Evolutionary conservation across 2,888 invertebrate species (phyloP), one percentile per base, ranked within the genome.

Genomic region (Ditylenchus weischeri): DNA sequence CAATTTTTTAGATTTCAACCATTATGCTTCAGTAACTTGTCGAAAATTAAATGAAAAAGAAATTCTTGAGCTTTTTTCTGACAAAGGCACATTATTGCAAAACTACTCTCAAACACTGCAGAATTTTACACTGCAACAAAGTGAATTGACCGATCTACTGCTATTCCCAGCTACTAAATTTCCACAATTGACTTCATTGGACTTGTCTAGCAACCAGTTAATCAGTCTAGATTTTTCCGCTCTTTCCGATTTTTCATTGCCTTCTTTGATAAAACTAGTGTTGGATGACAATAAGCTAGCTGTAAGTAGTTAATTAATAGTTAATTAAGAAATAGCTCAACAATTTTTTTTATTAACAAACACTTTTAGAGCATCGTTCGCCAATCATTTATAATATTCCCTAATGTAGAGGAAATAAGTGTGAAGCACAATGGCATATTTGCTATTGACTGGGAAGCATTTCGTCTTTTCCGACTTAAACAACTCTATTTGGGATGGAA

Each of bases 391-490:
- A 19, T 57, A 18, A 35, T 63, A 36, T 70, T 74, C 47, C 74
- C 75, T 13, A 76, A 76, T 54, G 66, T 75, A 11, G 75, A 74
- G 68, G 76, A 76, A 63, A 59, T 74, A 49, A 57, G 66, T 36
- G 48, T 74, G 50, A 62, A 70, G 19, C 18, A 59, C 29, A 74
- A 74, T 54, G 62, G 59, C 23, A 74, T 74, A 29, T 62, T 69
- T 21, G 54, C 57, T 48, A 59, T 74, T 21, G 76, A 74, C 57
- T 74, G 75, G 75, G 75, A 74, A 61, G 75, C 75, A 6, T 74
- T 74, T 66, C 61, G 75, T 19, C 51, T 74, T 13, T 71, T 71
- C 48, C 69, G 72, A 51, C 66, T 74, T 18, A 64, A 63, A 35
- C 58, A 58, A 38, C 62, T 74, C 15, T 66, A 59, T n/a, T 47